A percentile compares a stretch with the other conserved stretches of the same genome.
Conservation (phyloP, 2,888 invertebrate species). For the Drosophila kanekoi region DNA sequence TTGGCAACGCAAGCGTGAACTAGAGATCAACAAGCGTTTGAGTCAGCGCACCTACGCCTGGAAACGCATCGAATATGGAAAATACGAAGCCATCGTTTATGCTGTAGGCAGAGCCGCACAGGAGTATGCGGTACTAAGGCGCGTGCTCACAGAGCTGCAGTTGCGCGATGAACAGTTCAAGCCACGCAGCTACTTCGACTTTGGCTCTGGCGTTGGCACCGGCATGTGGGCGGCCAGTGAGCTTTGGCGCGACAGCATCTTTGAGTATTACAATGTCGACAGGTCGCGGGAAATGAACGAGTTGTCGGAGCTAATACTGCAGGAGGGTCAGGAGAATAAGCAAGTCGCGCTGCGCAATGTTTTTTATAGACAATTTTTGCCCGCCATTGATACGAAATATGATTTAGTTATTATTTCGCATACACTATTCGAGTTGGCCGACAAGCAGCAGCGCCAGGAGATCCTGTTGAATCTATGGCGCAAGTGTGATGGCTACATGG, state of each 20-base stretch:
- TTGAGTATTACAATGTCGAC: conserved; percentile 95
- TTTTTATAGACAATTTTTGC: conserved; percentile 93
- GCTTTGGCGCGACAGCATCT: conserved; percentile 90
- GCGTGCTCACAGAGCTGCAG: conserved; percentile 91
- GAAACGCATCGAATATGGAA: conserved; percentile 90
- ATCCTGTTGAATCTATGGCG: conserved; percentile 92
- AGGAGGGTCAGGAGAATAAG: conserved; percentile 88
- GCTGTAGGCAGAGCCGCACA: conserved; percentile 89
- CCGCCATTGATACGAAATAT: conserved; percentile 88
- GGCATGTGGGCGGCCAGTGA: conserved; percentile 93
- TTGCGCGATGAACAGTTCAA: conserved; percentile 88
- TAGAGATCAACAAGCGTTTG: conserved; percentile 87
- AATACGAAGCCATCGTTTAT: conserved; percentile 89
- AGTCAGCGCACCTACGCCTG: conserved; percentile 89
- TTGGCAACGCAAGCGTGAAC: conserved; percentile 86
- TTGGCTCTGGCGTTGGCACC: conserved; percentile 96
- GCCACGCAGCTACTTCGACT: conserved; percentile 93
- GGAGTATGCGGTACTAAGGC: conserved; percentile 90
- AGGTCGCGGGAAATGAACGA: conserved; percentile 93
- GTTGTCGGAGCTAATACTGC: conserved; percentile 90
- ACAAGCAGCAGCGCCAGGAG: conserved; percentile 88
- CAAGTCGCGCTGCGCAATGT: conserved; percentile 87
- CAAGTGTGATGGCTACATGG: conserved; percentile 92
- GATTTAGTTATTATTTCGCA: conserved; percentile 93
- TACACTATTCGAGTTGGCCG: conserved; percentile 92